A percentile compares a stretch with the other conserved stretches of the same genome.
These are phyloP conservation scores for Belgica antarctica DNA, from an alignment of 2,888 invertebrate genomes.

Conservation along the genomic window DNA sequence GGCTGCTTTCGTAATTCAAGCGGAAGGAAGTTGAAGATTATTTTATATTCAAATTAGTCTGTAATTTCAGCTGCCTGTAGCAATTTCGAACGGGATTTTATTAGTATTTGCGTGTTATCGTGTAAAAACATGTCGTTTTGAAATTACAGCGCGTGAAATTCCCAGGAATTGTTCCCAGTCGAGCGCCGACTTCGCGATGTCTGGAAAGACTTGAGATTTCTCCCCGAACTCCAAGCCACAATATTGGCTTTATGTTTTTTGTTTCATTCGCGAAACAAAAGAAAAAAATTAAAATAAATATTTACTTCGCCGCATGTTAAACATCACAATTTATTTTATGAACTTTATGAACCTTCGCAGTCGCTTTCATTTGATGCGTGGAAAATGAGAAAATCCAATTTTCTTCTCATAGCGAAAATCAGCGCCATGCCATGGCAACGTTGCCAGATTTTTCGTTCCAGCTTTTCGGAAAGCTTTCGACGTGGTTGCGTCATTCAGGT, in stretches of 20 bases:
- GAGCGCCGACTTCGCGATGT: neutral
- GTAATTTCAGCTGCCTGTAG: too few relatives aligned
- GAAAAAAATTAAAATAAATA: slow-evolving; percentile 16
- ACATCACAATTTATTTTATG: slow-evolving; percentile 31
- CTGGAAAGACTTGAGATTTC: neutral
- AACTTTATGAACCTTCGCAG: slow-evolving; percentile 33
- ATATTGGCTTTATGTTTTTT: slow-evolving; percentile 9
- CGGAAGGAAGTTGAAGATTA: too few relatives aligned
- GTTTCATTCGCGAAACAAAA: neutral
- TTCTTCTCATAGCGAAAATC: neutral
- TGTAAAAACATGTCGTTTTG: too few relatives aligned
- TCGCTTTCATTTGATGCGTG: slow-evolving; percentile 26
- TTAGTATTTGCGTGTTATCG: too few relatives aligned
- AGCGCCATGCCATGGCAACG: neutral
- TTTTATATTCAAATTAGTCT: too few relatives aligned
- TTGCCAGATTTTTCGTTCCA: slow-evolving; percentile 19
- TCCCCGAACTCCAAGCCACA: neutral
- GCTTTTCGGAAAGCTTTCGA: neutral
- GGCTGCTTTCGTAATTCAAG: too few relatives aligned
- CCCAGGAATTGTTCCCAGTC: neutral
- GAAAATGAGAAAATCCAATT: slow-evolving; percentile 1
- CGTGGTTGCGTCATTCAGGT: too few relatives aligned
- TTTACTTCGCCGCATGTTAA: slow-evolving; percentile 27
- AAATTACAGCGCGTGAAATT: too few relatives aligned
- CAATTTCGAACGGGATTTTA: too few relatives aligned